These are phyloP conservation scores for Spodoptera exigua DNA, from an alignment of 2,888 invertebrate species.

Conservation along the genomic window DNA sequence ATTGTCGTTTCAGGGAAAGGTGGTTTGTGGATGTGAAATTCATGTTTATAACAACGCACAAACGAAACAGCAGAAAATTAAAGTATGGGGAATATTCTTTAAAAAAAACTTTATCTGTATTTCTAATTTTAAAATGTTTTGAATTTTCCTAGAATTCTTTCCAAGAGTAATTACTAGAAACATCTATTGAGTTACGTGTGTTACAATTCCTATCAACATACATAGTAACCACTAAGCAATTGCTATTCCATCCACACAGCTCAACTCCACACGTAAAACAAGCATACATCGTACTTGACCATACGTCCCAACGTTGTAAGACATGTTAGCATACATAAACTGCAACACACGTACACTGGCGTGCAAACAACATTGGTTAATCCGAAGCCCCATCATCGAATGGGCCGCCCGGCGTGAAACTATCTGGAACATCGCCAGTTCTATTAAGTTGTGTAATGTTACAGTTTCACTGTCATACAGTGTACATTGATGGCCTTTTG, in stretches of 20 bases:
- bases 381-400: slow-evolving; percentile 74
- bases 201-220: too few relatives aligned
- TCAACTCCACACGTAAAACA: background rate
- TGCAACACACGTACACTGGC: slow-evolving; percentile 55
- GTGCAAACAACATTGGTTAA: slow-evolving; percentile 75
- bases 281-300: slow-evolving; percentile 10
- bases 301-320: slow-evolving; percentile 41
- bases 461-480: slow-evolving; percentile 57
- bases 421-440: slow-evolving; percentile 80
- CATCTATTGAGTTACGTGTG: too few relatives aligned
- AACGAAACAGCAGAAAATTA: too few relatives aligned
- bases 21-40: too few relatives aligned
- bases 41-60: too few relatives aligned
- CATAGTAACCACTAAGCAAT: too few relatives aligned
- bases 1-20: too few relatives aligned
- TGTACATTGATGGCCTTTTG: slow-evolving; percentile 51
- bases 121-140: too few relatives aligned
- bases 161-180: too few relatives aligned
- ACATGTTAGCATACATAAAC: slow-evolving; percentile 46
- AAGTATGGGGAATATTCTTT: too few relatives aligned
- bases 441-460: slow-evolving; percentile 73
- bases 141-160: too few relatives aligned
- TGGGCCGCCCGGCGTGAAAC: slow-evolving; percentile 61
- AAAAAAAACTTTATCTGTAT: too few relatives aligned
- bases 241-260: background rate